Conservation (phyloP, 2,797 vertebrate species). For the Sebastes minor region DNA sequence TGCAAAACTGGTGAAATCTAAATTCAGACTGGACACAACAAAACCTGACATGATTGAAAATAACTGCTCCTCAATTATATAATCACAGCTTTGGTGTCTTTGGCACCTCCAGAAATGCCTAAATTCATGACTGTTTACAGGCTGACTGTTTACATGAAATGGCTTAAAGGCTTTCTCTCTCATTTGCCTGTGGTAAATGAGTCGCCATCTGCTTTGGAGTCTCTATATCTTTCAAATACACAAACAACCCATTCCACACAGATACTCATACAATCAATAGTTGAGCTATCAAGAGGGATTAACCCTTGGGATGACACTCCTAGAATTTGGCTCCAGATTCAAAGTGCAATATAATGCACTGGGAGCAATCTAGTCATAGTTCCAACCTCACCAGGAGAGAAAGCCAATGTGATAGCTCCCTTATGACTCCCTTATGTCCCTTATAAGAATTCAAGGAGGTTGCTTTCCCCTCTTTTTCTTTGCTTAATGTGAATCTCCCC, state of each 20-base stretch:
- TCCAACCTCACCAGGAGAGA: conserved; percentile 14
- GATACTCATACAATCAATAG: conserved; percentile 35
- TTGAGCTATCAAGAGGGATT: conserved; percentile 32
- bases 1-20: conserved; percentile 23
- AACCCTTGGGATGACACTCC: conserved; percentile 23
- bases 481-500: conserved; percentile 45
- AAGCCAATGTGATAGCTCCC: conserved; percentile 46
- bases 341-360: conserved; percentile 4
- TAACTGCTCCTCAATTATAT: conserved; percentile 10
- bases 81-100: conserved; percentile 25
- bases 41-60: conserved; percentile 29
- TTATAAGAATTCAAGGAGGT: conserved; percentile 48
- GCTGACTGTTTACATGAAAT: conserved; percentile 55
- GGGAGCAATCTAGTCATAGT: conserved; percentile 26
- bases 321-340: conserved; percentile 29
- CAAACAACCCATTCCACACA: conserved; percentile 8
- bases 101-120: conserved; percentile 36
- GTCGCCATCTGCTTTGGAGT: conserved; percentile 55
- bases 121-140: conserved; percentile 51
- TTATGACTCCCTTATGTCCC: conserved; percentile 36
- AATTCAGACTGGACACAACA: conserved; percentile 34
- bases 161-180: conserved; percentile 57
- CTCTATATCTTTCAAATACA: conserved; percentile 38
- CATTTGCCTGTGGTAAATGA: conserved; percentile 59
- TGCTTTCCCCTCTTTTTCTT: conserved; percentile 37